Conservation (phyloP, 2,797 vertebrate species). For the Pseudochromis fuscus region DNA sequence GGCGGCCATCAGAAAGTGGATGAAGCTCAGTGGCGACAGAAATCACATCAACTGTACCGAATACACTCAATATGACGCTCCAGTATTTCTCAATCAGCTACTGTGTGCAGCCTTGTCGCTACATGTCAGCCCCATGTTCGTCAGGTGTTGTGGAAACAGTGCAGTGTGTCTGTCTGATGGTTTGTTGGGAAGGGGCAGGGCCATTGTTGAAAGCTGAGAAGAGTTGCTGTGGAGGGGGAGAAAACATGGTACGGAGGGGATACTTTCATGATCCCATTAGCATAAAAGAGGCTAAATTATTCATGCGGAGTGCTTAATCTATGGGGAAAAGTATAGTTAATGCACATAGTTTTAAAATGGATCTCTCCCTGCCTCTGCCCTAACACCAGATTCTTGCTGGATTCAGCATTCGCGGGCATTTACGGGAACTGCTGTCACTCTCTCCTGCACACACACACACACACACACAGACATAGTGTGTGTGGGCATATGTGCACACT, state of each 20-base stretch:
- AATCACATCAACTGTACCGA: conserved; percentile 54
- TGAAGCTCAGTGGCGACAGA: conserved; percentile 28
- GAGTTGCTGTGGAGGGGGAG: conserved; percentile 88
- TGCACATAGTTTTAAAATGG: conserved; percentile 99
- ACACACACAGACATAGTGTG: conserved; percentile 22
- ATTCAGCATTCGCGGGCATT: conserved; percentile 97
- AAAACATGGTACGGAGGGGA: conserved; percentile 90
- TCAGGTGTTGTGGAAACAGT: conserved; percentile 71
- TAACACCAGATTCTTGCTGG: conserved; percentile 97
- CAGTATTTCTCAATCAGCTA: conserved; percentile 38
- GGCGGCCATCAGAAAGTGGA: conserved; percentile 43
- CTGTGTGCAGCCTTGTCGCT: conserved; percentile 55
- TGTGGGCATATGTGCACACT: conserved; percentile 63
- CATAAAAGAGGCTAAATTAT: conserved; percentile 99
- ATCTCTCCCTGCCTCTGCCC: conserved; percentile 89
- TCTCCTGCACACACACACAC: conserved; percentile 44
- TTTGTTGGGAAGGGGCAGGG: conserved; percentile 89
- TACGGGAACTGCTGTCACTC: conserved; percentile 90
- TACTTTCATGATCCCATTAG: conserved; percentile 99
- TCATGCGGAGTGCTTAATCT: conserved; percentile 99
- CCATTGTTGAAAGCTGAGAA: conserved; percentile 97
- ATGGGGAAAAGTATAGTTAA: conserved; percentile 99
- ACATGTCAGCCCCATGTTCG: conserved; percentile 59
- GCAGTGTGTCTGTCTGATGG: conserved; percentile 67
- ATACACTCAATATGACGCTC: no score